phyloP scores from a whole-genome alignment of 2,888 invertebrate genomes.

The Girardia tigrina region DNA sequence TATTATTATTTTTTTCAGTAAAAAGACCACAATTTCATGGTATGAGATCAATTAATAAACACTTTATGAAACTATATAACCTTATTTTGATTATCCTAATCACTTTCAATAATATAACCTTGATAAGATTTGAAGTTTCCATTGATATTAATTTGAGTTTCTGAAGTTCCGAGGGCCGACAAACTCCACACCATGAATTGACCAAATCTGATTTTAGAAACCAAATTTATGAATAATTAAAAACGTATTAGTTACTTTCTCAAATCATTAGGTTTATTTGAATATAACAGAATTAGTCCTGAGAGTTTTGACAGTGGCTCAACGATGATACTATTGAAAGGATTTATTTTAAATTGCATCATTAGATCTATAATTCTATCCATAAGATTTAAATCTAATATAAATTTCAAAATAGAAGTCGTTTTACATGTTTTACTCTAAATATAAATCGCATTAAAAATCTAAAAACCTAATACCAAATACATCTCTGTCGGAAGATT shows the following conservation, averaged over 20 bases:
- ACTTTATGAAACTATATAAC: no score
- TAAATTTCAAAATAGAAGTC: neutral
- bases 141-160: neutral
- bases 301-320: neutral
- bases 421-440: neutral
- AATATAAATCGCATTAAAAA: neutral
- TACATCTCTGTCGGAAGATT: neutral
- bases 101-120: no score
- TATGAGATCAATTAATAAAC: no score
- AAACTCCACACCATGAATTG: slow-evolving; percentile 82
- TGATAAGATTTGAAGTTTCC: neutral
- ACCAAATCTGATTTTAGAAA: slow-evolving; percentile 67
- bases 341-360: slow-evolving; percentile 9
- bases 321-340: neutral
- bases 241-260: no score
- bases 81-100: no score
- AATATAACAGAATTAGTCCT: neutral
- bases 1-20: no score
- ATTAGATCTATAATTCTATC: slow-evolving; percentile 7
- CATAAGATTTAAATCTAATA: neutral
- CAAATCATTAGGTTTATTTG: slow-evolving; percentile 8
- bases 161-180: slow-evolving; percentile 52
- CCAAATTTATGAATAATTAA: no score
- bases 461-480: neutral
- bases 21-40: no score